These are phyloP conservation scores for Danaus plexippus DNA, from an alignment of 1,140 invertebrate species.

Conservation along the genomic window DNA sequence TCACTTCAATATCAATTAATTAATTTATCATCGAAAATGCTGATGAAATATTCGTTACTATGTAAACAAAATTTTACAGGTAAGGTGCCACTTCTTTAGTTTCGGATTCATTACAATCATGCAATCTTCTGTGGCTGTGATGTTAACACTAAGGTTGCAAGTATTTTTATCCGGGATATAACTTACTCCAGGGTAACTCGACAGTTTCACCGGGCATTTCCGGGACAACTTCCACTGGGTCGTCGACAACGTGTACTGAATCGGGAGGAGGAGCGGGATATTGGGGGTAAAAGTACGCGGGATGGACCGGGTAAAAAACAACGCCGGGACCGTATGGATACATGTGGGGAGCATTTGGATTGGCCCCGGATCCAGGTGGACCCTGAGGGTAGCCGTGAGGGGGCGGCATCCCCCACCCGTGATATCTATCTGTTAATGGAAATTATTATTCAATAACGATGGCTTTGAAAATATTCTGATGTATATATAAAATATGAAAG, in stretches of 20 bases:
- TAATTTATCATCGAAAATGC: not conserved
- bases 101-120: slow-evolving; percentile 5
- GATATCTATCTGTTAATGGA: slow-evolving; percentile 49
- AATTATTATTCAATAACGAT: no score
- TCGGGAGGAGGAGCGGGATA: slow-evolving; percentile 22
- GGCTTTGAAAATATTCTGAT: no score
- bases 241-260: slow-evolving; percentile 32
- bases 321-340: slow-evolving; percentile 39
- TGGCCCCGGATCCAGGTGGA: slow-evolving; percentile 25
- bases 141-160: slow-evolving; percentile 6
- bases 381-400: slow-evolving; percentile 38
- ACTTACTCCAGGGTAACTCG: slow-evolving; percentile 66
- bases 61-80: slow-evolving; percentile 1
- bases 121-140: slow-evolving; percentile 1
- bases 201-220: slow-evolving; percentile 60
- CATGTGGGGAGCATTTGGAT: slow-evolving; percentile 30
- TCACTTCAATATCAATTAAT: slow-evolving; percentile 1
- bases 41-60: slow-evolving; percentile 1
- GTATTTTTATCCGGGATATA: slow-evolving; percentile 6
- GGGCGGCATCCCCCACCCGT: slow-evolving; percentile 46
- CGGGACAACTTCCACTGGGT: slow-evolving; percentile 36
- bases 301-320: slow-evolving; percentile 51
- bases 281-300: slow-evolving; percentile 56
- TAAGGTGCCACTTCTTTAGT: slow-evolving; percentile 15
- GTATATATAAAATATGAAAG: no score